Percentiles rank a stretch among this genome's conserved stretches.
These are phyloP conservation scores for Trialeurodes vaporariorum DNA, from an alignment of 1,140 invertebrate species.

Conservation along the genomic window DNA sequence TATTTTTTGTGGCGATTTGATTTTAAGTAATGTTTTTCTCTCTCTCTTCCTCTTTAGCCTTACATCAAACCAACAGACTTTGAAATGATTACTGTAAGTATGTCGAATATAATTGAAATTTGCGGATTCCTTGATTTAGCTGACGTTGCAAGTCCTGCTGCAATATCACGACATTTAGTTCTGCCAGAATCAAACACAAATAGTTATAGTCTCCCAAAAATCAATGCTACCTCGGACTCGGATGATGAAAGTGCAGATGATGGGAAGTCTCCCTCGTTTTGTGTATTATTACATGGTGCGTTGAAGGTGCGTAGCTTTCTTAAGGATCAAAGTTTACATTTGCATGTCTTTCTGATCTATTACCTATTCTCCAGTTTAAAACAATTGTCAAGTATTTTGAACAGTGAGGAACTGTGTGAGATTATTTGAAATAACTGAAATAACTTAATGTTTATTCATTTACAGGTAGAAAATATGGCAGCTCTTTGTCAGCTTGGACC, in stretches of 20 bases:
- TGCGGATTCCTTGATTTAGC: constrained; percentile 71
- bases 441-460: constrained; percentile 15
- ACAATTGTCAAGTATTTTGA: too few relatives aligned
- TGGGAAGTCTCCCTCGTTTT: constrained; percentile 76
- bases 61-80: constrained; percentile 53
- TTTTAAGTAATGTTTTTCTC: constrained; percentile 5
- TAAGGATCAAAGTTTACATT: too few relatives aligned
- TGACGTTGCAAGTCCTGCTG: constrained; percentile 86
- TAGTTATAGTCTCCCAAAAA: constrained; percentile 15
- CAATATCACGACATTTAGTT: constrained; percentile 78
- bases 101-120: constrained; percentile 59
- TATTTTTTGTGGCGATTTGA: not conserved
- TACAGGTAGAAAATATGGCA: constrained; percentile 66
- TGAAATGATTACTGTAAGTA: constrained; percentile 41
- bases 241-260: constrained; percentile 56
- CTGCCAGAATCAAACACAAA: constrained; percentile 43
- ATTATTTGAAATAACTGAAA: not conserved
- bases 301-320: constrained; percentile 58
- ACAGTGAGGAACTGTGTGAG: not conserved
- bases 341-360: too few relatives aligned
- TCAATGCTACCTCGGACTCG: constrained; percentile 39
- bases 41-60: constrained; percentile 36
- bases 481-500: constrained; percentile 64
- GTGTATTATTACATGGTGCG: constrained; percentile 86
- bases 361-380: too few relatives aligned